phyloP scores from a whole-genome alignment of 2,888 invertebrate species.

The Eilema depressum region DNA sequence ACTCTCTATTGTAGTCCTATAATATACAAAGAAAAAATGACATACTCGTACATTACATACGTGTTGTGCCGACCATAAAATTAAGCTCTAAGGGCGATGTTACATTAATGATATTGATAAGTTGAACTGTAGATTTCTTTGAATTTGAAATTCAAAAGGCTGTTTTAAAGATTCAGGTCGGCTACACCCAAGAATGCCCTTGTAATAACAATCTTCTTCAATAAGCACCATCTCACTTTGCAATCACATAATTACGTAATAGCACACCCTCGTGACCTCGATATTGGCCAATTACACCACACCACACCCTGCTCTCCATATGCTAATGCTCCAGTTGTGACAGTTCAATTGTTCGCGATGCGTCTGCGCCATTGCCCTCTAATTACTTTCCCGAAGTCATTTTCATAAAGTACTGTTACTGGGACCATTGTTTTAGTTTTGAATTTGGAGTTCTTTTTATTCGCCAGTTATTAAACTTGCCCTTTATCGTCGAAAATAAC shows the following conservation, averaged over 20 bases:
- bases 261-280: slow-evolving; percentile 50
- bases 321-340: slow-evolving; percentile 56
- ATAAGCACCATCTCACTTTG: slow-evolving; percentile 17
- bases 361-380: slow-evolving; percentile 47
- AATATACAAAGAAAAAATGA: no score
- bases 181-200: neutral
- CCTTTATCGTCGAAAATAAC: neutral
- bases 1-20: no score
- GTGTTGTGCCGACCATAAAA: no score
- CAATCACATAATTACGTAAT: slow-evolving; percentile 35
- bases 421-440: slow-evolving; percentile 39
- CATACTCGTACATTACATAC: no score
- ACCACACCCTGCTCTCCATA: slow-evolving; percentile 52
- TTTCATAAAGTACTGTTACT: slow-evolving; percentile 56
- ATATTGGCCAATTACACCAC: slow-evolving; percentile 40
- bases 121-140: neutral
- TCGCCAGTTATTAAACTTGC: neutral
- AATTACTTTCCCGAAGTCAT: slow-evolving; percentile 56
- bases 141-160: neutral
- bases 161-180: neutral
- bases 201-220: neutral
- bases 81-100: no score
- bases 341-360: slow-evolving; percentile 60
- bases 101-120: neutral
- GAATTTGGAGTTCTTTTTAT: neutral